A percentile compares a stretch with the other conserved stretches of the same genome.
phyloP scores from a whole-genome alignment of 2,888 invertebrate genomes.

The Eupithecia subumbrata region DNA sequence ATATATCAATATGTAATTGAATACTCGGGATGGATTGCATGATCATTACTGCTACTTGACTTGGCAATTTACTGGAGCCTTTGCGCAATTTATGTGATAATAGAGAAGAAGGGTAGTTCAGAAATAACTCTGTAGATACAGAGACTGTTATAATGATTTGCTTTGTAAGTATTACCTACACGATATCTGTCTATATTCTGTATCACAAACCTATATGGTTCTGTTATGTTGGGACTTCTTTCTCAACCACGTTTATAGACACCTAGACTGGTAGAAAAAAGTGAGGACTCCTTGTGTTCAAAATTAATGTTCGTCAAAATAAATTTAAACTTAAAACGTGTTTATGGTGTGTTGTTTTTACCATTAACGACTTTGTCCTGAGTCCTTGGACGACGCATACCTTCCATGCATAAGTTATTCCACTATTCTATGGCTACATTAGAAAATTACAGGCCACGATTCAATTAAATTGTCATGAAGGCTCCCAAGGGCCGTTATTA shows the following conservation, averaged over 20 bases:
- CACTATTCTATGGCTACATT: constrained; percentile 38
- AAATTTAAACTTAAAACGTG: not conserved
- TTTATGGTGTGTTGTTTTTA: not conserved
- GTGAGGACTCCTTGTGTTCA: not conserved
- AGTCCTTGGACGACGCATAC: constrained; percentile 32
- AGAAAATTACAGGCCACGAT: constrained; percentile 59
- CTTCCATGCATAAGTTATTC: constrained; percentile 14
- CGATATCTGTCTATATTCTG: not conserved
- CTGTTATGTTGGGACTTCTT: not conserved
- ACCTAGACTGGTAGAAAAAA: not conserved
- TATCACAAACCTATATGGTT: not conserved
- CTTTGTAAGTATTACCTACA: not conserved
- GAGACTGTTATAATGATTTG: not conserved
- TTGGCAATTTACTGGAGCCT: constrained; percentile 68
- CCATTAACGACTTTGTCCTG: not conserved
- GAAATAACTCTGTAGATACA: constrained; percentile 1
- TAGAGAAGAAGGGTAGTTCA: not conserved
- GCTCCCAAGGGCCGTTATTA: constrained; percentile 59
- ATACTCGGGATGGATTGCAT: constrained; percentile 48
- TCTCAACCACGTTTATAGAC: not conserved
- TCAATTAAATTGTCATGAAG: constrained; percentile 72
- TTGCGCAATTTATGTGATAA: constrained; percentile 58
- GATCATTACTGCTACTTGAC: constrained; percentile 65
- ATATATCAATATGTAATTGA: constrained; percentile 57
- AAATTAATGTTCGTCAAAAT: not conserved